phyloP scores from a whole-genome alignment of 2,113 vertebrate genomes.

The Xiphophorus hellerii region DNA sequence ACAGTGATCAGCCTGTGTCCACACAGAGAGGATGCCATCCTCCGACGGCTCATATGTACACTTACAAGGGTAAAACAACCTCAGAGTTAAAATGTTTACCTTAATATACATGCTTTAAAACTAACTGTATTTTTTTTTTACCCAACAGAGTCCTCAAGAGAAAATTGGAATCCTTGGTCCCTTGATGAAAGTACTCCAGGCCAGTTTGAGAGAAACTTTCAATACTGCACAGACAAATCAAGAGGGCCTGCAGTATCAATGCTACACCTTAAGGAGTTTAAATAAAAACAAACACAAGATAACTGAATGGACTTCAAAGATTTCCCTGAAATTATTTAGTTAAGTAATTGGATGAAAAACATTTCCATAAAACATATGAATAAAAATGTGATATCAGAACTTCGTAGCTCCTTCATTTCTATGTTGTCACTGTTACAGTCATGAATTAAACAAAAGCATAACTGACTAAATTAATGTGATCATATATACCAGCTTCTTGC shows the following conservation, averaged over 20 bases:
- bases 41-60: constrained; percentile 73
- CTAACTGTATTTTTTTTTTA: background rate
- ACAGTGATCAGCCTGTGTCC: constrained; percentile 77
- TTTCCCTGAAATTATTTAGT: background rate
- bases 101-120: background rate
- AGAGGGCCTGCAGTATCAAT: constrained; percentile 37
- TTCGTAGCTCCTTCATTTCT: background rate
- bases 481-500: background rate
- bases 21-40: constrained; percentile 74
- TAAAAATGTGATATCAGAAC: background rate
- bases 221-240: constrained; percentile 30
- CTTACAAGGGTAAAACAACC: constrained; percentile 75
- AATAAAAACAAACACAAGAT: background rate
- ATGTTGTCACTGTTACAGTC: background rate
- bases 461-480: background rate
- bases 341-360: background rate
- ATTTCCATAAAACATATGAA: background rate
- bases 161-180: constrained; percentile 49
- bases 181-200: constrained; percentile 68
- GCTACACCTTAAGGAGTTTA: constrained; percentile 38
- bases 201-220: constrained; percentile 60
- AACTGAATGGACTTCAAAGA: background rate
- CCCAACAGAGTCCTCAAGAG: constrained; percentile 64
- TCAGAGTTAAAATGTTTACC: background rate
- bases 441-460: background rate